phyloP scores from a whole-genome alignment of 2,113 vertebrate genomes.

The Clarias magur region DNA sequence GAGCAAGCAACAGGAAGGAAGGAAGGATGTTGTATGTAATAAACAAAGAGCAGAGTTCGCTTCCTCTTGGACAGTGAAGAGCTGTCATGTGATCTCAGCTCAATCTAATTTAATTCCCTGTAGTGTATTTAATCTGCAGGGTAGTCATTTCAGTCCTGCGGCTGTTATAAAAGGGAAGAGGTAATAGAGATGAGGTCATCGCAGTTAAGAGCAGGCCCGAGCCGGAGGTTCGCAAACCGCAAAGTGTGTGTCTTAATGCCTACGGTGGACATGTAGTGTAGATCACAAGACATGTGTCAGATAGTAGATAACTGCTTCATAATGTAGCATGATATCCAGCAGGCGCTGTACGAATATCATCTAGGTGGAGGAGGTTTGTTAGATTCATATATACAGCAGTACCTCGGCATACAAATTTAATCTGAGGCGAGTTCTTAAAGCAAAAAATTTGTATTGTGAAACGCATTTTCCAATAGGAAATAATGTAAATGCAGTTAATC shows the following conservation, averaged over 20 bases:
- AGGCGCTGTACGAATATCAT: neutral
- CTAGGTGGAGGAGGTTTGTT: neutral
- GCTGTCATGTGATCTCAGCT: slow-evolving; percentile 30
- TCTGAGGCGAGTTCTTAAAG: too few relatives aligned
- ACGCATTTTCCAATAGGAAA: too few relatives aligned
- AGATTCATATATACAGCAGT: neutral
- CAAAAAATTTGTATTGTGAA: too few relatives aligned
- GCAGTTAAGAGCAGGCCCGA: slow-evolving; percentile 16
- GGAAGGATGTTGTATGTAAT: slow-evolving; percentile 18
- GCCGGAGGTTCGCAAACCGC: neutral
- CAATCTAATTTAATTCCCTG: slow-evolving; percentile 37
- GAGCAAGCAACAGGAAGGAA: neutral
- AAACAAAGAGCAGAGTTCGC: neutral
- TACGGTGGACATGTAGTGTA: neutral
- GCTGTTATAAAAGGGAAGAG: slow-evolving; percentile 15
- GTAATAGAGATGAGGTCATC: slow-evolving; percentile 33
- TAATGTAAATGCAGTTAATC: too few relatives aligned
- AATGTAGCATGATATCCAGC: neutral
- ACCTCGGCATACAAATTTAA: too few relatives aligned
- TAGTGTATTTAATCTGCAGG: slow-evolving; percentile 37
- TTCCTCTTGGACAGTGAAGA: neutral
- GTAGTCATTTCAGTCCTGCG: slow-evolving; percentile 16
- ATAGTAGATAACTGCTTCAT: neutral
- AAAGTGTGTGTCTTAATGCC: slow-evolving; percentile 9
- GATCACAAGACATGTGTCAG: neutral